A percentile compares a stretch with the other conserved stretches of the same genome.
These are phyloP conservation scores for Aurelia coerulea DNA, from an alignment of 30 jellyfish, hydroid and myxozoan genomes.

Conservation along the genomic window DNA sequence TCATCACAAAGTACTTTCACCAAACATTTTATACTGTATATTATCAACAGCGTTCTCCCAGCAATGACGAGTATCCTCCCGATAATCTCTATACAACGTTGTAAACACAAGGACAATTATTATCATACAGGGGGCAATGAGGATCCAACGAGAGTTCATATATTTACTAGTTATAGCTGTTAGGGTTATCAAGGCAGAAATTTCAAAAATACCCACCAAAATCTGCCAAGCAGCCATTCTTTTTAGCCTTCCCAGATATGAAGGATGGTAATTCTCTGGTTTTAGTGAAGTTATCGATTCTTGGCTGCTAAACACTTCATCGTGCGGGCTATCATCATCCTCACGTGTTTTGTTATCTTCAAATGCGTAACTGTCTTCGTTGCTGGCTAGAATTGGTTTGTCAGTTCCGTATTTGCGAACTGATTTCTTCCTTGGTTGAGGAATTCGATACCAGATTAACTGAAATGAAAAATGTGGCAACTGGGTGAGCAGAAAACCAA, in stretches of 20 bases:
- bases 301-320: constrained; percentile 2
- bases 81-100: constrained; percentile 45
- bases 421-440: constrained; percentile 1
- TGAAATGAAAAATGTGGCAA: not conserved
- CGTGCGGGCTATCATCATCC: not conserved
- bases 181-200: constrained; percentile 17
- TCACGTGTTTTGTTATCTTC: not conserved
- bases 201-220: not conserved
- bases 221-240: constrained; percentile 49
- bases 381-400: not conserved
- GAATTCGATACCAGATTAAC: constrained; percentile 59
- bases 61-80: constrained; percentile 26
- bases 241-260: not conserved
- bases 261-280: not conserved
- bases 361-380: not conserved
- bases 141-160: constrained; percentile 29
- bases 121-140: constrained; percentile 26
- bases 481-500: not conserved
- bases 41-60: constrained; percentile 19
- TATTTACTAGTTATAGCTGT: constrained; percentile 12
- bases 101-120: not conserved
- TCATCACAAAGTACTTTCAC: constrained; percentile 8
- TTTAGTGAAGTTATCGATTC: not conserved
- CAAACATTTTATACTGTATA: constrained; percentile 24
- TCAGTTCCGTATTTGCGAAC: constrained; percentile 27